Conservation (phyloP, 2,113 vertebrate genomes). For the Amia ocellicauda region DNA sequence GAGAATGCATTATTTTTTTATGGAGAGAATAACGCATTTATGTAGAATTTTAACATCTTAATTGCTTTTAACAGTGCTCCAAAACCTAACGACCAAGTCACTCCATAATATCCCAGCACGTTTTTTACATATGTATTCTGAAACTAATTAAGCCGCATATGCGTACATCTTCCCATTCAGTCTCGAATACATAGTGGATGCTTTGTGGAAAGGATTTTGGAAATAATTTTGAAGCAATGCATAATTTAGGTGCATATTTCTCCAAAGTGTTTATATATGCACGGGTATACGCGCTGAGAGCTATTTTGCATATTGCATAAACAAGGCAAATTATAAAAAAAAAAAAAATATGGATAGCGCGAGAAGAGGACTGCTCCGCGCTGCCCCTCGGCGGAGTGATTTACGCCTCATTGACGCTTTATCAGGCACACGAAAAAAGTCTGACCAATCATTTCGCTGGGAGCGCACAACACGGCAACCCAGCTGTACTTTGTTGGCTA, state of each 20-base stretch:
- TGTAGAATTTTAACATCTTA: too few relatives aligned
- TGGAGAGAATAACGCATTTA: too few relatives aligned
- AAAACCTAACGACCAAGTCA: too few relatives aligned
- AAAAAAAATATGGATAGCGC: conserved; percentile 69
- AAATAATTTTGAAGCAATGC: conserved; percentile 26
- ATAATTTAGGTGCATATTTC: conserved; percentile 34
- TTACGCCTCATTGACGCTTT: conserved; percentile 91
- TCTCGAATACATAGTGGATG: too few relatives aligned
- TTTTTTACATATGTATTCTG: too few relatives aligned
- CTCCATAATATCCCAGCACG: too few relatives aligned
- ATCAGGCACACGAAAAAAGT: conserved; percentile 90
- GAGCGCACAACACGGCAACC: conserved; percentile 74
- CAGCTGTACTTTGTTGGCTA: conserved; percentile 89
- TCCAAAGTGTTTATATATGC: too few relatives aligned
- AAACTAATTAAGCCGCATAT: too few relatives aligned
- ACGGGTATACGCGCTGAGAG: too few relatives aligned
- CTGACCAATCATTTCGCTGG: conserved; percentile 94
- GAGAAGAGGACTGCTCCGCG: conserved; percentile 65
- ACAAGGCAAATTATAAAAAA: conserved; percentile 55
- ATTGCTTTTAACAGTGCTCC: too few relatives aligned
- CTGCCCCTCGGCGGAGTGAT: conserved; percentile 83
- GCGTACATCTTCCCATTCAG: too few relatives aligned
- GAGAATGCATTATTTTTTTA: neutral
- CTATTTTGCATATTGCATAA: conserved; percentile 61
- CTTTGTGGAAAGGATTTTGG: too few relatives aligned